phyloP scores from a whole-genome alignment of 64 coral and sea anemone genomes.

The Platygyra sinensis region DNA sequence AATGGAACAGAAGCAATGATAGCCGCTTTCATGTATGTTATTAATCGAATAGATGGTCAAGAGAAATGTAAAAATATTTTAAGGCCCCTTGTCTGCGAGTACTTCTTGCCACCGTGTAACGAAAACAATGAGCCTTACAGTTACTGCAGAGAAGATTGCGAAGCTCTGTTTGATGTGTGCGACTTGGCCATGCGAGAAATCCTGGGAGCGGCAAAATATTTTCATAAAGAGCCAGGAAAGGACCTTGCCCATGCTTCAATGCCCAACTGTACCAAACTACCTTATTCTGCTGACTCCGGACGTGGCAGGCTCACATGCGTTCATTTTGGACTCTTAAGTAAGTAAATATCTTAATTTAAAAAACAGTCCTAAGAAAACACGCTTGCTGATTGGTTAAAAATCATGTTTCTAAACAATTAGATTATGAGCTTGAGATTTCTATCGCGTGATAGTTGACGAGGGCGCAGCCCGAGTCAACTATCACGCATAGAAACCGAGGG shows the following conservation, averaged over 20 bases:
- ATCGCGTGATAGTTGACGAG: no score
- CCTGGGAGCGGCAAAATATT: conserved; percentile 75
- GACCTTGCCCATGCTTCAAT: conserved; percentile 70
- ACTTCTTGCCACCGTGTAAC: conserved; percentile 63
- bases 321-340: conserved; percentile 90
- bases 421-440: no score
- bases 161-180: conserved; percentile 63
- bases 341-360: neutral
- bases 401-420: no score
- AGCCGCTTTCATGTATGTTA: conserved; percentile 22
- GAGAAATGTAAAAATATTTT: conserved; percentile 64
- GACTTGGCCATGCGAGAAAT: conserved; percentile 61
- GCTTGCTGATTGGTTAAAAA: no score
- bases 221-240: conserved; percentile 22
- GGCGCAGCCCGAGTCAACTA: no score
- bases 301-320: conserved; percentile 44
- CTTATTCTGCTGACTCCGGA: conserved; percentile 41
- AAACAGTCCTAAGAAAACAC: no score
- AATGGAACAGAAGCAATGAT: conserved; percentile 59
- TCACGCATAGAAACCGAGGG: no score
- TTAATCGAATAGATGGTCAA: conserved; percentile 47
- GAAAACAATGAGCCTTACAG: neutral
- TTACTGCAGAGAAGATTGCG: conserved; percentile 83
- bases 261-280: conserved; percentile 65
- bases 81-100: conserved; percentile 55